phyloP scores from a whole-genome alignment of 2,888 invertebrate species.

The Exephanes ischioxanthus region DNA sequence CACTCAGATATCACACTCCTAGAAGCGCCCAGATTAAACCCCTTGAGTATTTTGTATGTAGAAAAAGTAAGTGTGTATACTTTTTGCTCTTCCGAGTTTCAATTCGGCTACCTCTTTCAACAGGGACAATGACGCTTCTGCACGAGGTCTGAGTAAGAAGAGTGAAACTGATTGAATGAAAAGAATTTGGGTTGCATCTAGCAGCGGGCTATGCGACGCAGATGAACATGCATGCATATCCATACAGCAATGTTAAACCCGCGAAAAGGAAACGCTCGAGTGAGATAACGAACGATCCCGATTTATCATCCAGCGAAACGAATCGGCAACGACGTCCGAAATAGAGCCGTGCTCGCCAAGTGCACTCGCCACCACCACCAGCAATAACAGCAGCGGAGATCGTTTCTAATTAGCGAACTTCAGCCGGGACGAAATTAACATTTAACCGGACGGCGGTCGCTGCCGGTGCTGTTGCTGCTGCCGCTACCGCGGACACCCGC shows the following conservation, averaged over 20 bases:
- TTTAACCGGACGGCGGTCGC: conserved; percentile 77
- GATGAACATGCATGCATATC: conserved; percentile 8
- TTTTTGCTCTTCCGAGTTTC: too few relatives aligned
- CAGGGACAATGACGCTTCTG: neutral
- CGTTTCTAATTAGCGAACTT: conserved; percentile 82
- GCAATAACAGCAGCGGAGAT: conserved; percentile 70
- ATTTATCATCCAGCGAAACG: conserved; percentile 75
- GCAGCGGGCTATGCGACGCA: neutral
- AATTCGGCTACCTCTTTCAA: neutral
- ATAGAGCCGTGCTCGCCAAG: conserved; percentile 73
- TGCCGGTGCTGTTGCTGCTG: conserved; percentile 20
- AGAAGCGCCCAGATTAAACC: too few relatives aligned
- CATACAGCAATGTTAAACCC: conserved; percentile 44
- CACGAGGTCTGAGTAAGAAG: neutral
- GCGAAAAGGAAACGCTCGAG: conserved; percentile 67
- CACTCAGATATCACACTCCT: too few relatives aligned
- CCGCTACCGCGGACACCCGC: conserved; percentile 64
- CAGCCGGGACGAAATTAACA: conserved; percentile 80
- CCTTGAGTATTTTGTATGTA: too few relatives aligned
- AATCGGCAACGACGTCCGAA: conserved; percentile 73
- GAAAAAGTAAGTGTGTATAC: too few relatives aligned
- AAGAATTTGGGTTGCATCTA: neutral
- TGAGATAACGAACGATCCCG: conserved; percentile 74
- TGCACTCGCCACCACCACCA: conserved; percentile 44
- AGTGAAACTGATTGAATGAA: conserved; percentile 1